phyloP scores from a whole-genome alignment of 53 echinoderm and acorn worm species.

The Zoroaster sp. region DNA sequence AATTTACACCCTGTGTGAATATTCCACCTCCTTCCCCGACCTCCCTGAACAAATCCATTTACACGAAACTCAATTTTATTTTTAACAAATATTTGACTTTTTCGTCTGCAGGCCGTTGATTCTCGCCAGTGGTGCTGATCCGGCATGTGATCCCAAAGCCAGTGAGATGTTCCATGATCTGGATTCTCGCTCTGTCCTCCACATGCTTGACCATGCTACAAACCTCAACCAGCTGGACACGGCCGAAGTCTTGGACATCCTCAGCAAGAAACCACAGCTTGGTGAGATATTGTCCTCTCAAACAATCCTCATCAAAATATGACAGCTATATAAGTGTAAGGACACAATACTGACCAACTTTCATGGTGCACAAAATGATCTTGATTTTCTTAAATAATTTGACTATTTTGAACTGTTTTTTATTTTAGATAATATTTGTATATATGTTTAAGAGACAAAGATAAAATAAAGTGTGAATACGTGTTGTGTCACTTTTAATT shows the following conservation, averaged over 20 bases:
- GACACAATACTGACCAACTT: no score
- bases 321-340: not conserved
- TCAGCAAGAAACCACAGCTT: constrained; percentile 65
- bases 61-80: no score
- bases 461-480: no score
- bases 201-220: constrained; percentile 77
- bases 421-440: no score
- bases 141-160: constrained; percentile 63
- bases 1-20: no score
- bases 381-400: no score
- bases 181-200: constrained; percentile 77
- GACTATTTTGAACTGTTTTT: no score
- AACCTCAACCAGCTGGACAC: constrained; percentile 68
- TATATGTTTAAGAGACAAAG: no score
- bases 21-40: no score
- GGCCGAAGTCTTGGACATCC: constrained; percentile 72
- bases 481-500: no score
- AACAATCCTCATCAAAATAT: not conserved
- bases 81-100: not conserved
- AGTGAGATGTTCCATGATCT: constrained; percentile 83
- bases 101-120: constrained; percentile 66
- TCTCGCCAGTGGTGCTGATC: constrained; percentile 60
- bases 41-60: no score
- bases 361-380: no score
- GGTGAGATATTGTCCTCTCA: constrained; percentile 48